phyloP scores from a whole-genome alignment of 2,797 vertebrate species.

The Hydrolagus colliei region DNA sequence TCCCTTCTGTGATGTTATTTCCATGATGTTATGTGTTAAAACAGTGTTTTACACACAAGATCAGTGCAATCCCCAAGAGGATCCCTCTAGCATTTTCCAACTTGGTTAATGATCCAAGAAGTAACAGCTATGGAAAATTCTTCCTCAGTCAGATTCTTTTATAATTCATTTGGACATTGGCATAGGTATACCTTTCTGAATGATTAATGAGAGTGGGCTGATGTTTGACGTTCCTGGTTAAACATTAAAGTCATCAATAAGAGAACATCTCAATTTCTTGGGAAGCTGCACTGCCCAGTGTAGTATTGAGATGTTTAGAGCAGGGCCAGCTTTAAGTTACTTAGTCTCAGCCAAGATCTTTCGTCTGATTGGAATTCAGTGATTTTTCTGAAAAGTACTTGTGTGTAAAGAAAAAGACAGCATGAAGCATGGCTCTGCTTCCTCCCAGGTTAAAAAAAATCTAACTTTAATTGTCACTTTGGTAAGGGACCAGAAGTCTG shows the following conservation, averaged over 20 bases:
- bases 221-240: neutral
- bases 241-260: constrained; percentile 1
- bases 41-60: neutral
- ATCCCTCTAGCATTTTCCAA: neutral
- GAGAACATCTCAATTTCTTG: neutral
- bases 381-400: no score
- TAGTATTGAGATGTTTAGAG: no score
- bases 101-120: neutral
- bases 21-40: neutral
- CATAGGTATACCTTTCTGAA: constrained; percentile 5
- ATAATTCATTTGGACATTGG: neutral
- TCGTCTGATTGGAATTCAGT: no score
- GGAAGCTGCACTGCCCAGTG: neutral
- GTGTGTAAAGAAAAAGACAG: no score
- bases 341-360: no score
- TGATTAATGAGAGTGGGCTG: neutral
- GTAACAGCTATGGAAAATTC: no score
- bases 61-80: no score
- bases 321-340: no score
- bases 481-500: no score
- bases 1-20: neutral
- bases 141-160: neutral
- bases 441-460: no score
- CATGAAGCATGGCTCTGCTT: no score
- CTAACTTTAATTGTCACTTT: no score